A percentile compares a stretch with the other conserved stretches of the same genome.
These are phyloP conservation scores for Peribatodes rhomboidaria DNA, from an alignment of 2,888 invertebrate species.

Conservation along the genomic window DNA sequence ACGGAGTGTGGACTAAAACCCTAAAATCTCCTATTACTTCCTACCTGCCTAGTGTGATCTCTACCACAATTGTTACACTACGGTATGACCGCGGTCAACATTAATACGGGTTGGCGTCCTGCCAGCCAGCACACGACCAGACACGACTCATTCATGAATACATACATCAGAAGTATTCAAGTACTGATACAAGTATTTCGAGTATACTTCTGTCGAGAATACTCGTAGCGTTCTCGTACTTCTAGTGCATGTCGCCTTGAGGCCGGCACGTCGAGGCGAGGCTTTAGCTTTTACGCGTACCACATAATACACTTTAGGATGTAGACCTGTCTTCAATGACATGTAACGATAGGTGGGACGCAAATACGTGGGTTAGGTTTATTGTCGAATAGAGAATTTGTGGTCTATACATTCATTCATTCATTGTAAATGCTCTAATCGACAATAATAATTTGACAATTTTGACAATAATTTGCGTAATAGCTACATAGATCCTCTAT, in stretches of 20 bases:
- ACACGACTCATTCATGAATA: slow-evolving; percentile 56
- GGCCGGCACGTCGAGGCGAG: slow-evolving; percentile 32
- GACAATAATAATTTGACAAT: too few species aligned
- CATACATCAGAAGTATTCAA: slow-evolving; percentile 15
- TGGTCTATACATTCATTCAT: too few species aligned
- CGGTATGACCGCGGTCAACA: slow-evolving; percentile 35
- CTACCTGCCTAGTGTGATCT: not conserved
- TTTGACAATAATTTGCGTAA: too few species aligned
- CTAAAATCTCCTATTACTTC: not conserved
- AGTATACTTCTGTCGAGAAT: slow-evolving; percentile 20
- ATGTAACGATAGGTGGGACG: slow-evolving; percentile 25
- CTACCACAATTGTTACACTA: slow-evolving; percentile 9
- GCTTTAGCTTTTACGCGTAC: slow-evolving; percentile 37
- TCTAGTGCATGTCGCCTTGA: slow-evolving; percentile 35
- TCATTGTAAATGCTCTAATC: too few species aligned
- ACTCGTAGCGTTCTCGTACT: not conserved
- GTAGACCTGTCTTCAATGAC: slow-evolving; percentile 30
- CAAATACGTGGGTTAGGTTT: slow-evolving; percentile 3
- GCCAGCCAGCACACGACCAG: slow-evolving; percentile 66
- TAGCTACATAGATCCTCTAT: too few species aligned
- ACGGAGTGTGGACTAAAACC: not conserved
- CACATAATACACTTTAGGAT: slow-evolving; percentile 29
- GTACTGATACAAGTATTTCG: not conserved
- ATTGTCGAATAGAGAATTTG: slow-evolving; percentile 1
- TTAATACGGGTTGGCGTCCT: slow-evolving; percentile 71